Percentiles rank a stretch among this genome's conserved stretches.
Evolutionary conservation across 64 coral and sea anemone species (phyloP).

Genomic region (Catalaphyllia jardinei): DNA sequence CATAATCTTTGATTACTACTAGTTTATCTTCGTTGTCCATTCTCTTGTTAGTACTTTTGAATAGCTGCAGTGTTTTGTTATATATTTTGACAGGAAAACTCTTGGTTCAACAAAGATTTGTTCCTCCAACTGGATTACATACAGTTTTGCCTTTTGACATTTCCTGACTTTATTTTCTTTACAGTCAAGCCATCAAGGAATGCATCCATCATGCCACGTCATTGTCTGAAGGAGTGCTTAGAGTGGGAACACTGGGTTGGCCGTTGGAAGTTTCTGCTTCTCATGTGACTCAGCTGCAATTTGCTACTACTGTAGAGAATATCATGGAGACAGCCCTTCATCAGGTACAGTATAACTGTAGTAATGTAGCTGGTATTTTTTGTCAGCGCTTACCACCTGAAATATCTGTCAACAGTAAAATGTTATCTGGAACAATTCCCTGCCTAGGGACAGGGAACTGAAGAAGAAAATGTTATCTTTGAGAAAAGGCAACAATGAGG

Average conservation of each 20-base stretch:
- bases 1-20: too few species aligned
- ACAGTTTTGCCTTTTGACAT: too few species aligned
- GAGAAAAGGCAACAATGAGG: too few species aligned
- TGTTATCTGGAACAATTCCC: too few species aligned
- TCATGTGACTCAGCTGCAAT: conserved; percentile 68
- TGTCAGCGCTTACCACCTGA: too few species aligned
- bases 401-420: too few species aligned
- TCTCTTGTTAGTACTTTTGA: too few species aligned
- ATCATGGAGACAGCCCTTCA: conserved; percentile 51
- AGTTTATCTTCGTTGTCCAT: too few species aligned
- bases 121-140: neutral
- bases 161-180: neutral
- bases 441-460: too few species aligned
- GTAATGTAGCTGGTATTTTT: too few species aligned
- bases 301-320: conserved; percentile 58
- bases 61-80: neutral
- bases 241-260: conserved; percentile 81
- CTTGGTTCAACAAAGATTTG: neutral
- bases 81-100: neutral
- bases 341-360: conserved; percentile 43
- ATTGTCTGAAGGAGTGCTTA: conserved; percentile 65
- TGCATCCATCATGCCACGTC: conserved; percentile 68
- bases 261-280: conserved; percentile 61
- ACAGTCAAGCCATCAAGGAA: conserved; percentile 84
- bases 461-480: too few species aligned